Evolutionary conservation across 1,140 invertebrate species (phyloP).

Genomic region (Anthonomus grandis): DNA sequence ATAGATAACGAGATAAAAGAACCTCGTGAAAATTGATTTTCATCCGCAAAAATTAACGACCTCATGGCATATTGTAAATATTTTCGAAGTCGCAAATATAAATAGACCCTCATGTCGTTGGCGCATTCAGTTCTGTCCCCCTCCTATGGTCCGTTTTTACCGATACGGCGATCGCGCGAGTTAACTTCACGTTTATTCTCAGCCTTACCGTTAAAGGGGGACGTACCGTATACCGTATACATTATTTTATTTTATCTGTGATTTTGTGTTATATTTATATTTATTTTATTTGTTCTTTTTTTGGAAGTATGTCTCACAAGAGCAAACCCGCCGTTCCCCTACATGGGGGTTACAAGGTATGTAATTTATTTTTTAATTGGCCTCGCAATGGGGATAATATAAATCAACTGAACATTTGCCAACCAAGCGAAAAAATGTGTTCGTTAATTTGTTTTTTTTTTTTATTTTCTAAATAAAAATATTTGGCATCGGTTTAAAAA

Average conservation of each 20-base stretch:
- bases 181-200: constrained; percentile 17
- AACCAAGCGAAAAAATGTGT: constrained; percentile 15
- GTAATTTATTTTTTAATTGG: constrained; percentile 17
- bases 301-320: constrained; percentile 27
- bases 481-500: too few species aligned
- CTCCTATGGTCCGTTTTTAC: not conserved
- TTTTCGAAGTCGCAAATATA: too few species aligned
- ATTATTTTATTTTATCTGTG: constrained; percentile 27
- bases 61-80: too few species aligned
- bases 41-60: too few species aligned
- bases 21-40: too few species aligned
- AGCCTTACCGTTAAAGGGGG: constrained; percentile 16
- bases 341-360: constrained; percentile 37
- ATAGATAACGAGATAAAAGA: too few species aligned
- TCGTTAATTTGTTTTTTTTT: too few species aligned
- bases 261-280: constrained; percentile 23
- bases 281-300: constrained; percentile 10
- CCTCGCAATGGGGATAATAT: too few species aligned
- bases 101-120: too few species aligned
- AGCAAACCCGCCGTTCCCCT: constrained; percentile 26
- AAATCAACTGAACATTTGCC: too few species aligned
- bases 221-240: constrained; percentile 12
- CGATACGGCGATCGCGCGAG: not conserved
- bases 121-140: too few species aligned
- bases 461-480: too few species aligned